Evolutionary conservation across 2,113 vertebrate species (phyloP), one percentile per base, ranked within the genome.

Genomic region (Brachyistius frenatus): DNA sequence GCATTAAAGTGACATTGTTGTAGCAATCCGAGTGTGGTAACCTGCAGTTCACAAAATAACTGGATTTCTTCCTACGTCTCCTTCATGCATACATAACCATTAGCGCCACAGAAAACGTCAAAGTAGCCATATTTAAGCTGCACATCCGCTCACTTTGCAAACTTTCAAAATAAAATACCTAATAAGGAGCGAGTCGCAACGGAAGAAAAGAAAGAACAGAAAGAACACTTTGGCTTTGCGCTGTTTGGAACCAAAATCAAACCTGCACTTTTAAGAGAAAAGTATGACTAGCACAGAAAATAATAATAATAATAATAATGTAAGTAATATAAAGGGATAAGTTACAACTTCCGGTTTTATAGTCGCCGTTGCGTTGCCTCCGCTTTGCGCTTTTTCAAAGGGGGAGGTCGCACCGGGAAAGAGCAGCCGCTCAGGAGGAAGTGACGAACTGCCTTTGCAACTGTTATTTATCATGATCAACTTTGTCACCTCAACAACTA

Each of bases 401-500:
- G 73, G 73, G 85, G 80, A 80, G 66, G 76, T 77, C 78, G 79
- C 72, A 88, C 62, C 80, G 86, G 86, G 87, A 89, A 23, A 90
- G 71, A 75, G 63, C 70, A 74, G 60, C 16, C 50, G 70, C 58
- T 58, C 39, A 70, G 60, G 80, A 91, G 94, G 94, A 94, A 94
- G 93, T 94, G 93, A 94, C 94, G 94, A 91, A 47, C 30, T 30
- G 13, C 63, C 66, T 74, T 67, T 73, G 84, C 88, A 92, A 92
- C 86, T 92, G 88, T 91, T 91, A 84, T 86, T 87, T 88, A 80
- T 83, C 56, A 14, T 63, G 66, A 90, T 85, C 76, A 90, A 92
- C 69, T 88, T 87, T 86, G 50, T 58, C 78, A 79, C 71, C 76
- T 86, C 31, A 7, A 53, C 5, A 67, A 50, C 62, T 8, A 32